phyloP scores from a whole-genome alignment of 1,140 invertebrate genomes.

The Leucophenga varia region DNA sequence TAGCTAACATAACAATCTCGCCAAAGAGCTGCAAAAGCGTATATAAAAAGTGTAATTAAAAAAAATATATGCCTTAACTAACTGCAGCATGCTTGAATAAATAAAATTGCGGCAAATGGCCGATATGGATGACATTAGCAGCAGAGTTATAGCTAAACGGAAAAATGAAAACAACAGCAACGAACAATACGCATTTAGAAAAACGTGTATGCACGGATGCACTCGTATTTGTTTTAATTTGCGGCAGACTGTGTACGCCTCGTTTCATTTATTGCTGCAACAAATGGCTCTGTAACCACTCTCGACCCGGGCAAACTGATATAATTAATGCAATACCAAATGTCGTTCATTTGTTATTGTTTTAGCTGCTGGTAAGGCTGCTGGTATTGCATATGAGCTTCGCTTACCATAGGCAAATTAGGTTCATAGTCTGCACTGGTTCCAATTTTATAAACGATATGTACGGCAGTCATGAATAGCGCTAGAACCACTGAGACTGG shows the following conservation, averaged over 20 bases:
- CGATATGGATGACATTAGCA: not conserved
- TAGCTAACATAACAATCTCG: constrained; percentile 73
- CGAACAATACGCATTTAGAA: no score
- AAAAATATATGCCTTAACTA: not conserved
- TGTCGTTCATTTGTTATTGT: no score
- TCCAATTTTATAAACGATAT: constrained; percentile 57
- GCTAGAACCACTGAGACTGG: constrained; percentile 64
- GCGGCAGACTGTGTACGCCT: constrained; percentile 9
- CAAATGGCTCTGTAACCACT: constrained; percentile 3
- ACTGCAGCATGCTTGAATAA: no score
- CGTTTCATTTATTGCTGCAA: constrained; percentile 23
- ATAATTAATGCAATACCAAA: no score
- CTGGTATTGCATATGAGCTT: constrained; percentile 13
- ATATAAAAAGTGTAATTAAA: no score
- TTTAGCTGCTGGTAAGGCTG: not conserved
- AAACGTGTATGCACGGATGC: no score
- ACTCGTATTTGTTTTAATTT: not conserved
- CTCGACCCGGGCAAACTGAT: not conserved
- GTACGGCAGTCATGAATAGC: constrained; percentile 62
- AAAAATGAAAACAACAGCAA: not conserved
- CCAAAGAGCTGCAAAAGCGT: constrained; percentile 68
- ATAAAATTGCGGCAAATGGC: constrained; percentile 22
- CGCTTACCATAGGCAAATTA: constrained; percentile 50
- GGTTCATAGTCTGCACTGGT: constrained; percentile 31
- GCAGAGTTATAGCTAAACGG: no score